Evolutionary conservation across 1,140 invertebrate genomes (phyloP), one percentile per base, ranked within the genome.

Genomic region (Coenobita brevimanus): DNA sequence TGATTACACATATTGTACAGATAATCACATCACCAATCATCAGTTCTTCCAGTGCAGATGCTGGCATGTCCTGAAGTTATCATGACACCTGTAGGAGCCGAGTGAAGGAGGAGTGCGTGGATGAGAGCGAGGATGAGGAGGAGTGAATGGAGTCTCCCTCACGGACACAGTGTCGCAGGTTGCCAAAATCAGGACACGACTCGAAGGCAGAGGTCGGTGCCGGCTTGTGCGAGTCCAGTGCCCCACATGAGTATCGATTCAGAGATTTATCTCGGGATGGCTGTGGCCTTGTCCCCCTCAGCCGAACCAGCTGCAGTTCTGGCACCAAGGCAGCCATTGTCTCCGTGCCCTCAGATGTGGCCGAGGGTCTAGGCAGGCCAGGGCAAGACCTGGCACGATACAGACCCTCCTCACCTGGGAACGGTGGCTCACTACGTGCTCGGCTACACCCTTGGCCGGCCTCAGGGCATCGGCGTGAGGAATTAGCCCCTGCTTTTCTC

Each of bases 71-170:
- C n/a, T n/a, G n/a, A n/a, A n/a, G n/a, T n/a, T n/a, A 50, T 64
- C 57, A 85, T 43, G 85, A 88, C 78, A 88, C 85, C 67, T 88
- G 78, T 30, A 88, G 85, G 21, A 88, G 86, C 41, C 86, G 46
- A n/a, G 86, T 88, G 38, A 88, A 88, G 17, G 82, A 85, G 79
- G 86, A 88, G 80, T 88, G 86, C 54, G 85, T 87, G 27, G 86
- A 88, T 24, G 86, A 88, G 69, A 88, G 50, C 50, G 86, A 88
- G 50, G 86, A 88, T 36, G 86, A 88, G 27, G 86, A 88, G 79
- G 86, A 88, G 69, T 88, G 86, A 21, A 76, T 43, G 2, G 86
- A 88, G 38, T 88, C 86, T 6, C 86, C 79, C 36, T 67, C 79
- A 6, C 69, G 79, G 21, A 88, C 86, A 82, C 86, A 88, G 46